Evolutionary conservation across 2,797 vertebrate species (phyloP).

Genomic region (Chaenodraco wilsoni): DNA sequence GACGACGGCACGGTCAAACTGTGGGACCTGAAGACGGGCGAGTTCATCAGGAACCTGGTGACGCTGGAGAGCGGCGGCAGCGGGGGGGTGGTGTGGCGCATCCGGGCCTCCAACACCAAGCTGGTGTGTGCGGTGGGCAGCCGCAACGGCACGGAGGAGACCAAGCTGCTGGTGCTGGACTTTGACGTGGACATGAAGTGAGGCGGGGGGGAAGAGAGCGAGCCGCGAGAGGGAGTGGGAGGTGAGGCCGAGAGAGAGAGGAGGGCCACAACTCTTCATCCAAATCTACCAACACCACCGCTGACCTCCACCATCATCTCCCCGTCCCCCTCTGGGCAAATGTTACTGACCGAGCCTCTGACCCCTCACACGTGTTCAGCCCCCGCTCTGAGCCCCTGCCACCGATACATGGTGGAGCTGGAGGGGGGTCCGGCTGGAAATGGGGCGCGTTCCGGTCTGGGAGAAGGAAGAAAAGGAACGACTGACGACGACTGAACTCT

Average conservation of each 20-base stretch:
- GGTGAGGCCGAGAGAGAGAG: conserved; percentile 51
- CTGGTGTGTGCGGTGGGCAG: conserved; percentile 98
- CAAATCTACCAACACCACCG: conserved; percentile 72
- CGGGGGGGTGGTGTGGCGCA: conserved; percentile 98
- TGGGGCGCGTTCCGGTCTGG: conserved; percentile 45
- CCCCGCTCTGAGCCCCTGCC: conserved; percentile 45
- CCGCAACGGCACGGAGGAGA: conserved; percentile 99
- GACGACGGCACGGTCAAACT: conserved; percentile 99
- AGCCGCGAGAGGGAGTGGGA: conserved; percentile 42
- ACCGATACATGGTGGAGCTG: conserved; percentile 39
- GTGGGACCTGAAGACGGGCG: conserved; percentile 99
- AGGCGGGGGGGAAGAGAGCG: conserved; percentile 70
- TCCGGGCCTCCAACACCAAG: conserved; percentile 99
- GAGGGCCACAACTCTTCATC: conserved; percentile 65
- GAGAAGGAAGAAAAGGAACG: conserved; percentile 84
- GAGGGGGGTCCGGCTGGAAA: conserved; percentile 35
- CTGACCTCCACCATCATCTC: conserved; percentile 67
- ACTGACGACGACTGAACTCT: conserved; percentile 82
- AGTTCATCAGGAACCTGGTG: conserved; percentile 99
- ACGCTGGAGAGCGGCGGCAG: conserved; percentile 99
- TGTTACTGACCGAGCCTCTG: conserved; percentile 70
- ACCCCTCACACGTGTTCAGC: conserved; percentile 64
- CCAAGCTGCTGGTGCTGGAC: conserved; percentile 99
- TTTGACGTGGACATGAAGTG: conserved; percentile 99
- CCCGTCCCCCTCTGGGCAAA: conserved; percentile 57